A percentile compares a stretch with the other conserved stretches of the same genome.
phyloP scores from a whole-genome alignment of 2,797 vertebrate species.

The Allochrocebus solatus region DNA sequence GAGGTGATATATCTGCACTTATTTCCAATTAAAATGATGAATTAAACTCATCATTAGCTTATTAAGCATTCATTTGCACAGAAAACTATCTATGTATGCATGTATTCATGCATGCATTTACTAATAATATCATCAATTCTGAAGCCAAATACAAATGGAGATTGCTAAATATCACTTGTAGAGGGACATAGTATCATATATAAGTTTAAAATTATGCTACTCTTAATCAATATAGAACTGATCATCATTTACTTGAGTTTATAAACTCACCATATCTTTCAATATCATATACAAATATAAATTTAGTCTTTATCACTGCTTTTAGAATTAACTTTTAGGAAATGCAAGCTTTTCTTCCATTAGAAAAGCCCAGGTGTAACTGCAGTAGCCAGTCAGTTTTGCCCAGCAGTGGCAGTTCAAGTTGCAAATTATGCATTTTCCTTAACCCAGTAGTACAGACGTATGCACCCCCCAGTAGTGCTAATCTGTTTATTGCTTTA shows the following conservation, averaged over 20 bases:
- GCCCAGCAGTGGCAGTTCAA: background rate
- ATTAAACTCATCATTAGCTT: background rate
- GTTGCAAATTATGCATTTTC: slow-evolving; percentile 5
- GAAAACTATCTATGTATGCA: background rate
- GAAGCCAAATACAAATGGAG: slow-evolving; percentile 41
- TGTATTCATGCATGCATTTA: background rate
- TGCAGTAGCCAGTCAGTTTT: background rate
- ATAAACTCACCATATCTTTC: background rate
- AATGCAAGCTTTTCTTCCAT: background rate
- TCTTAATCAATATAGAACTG: background rate
- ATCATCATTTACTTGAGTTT: background rate
- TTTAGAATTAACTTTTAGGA: slow-evolving; percentile 9
- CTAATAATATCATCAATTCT: slow-evolving; percentile 43
- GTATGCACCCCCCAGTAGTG: background rate
- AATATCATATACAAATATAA: background rate
- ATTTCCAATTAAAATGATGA: slow-evolving; percentile 58
- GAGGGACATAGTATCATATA: background rate
- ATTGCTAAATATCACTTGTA: background rate
- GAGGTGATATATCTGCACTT: background rate
- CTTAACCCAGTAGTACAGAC: background rate
- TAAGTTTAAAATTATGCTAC: background rate
- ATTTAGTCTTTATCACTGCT: background rate
- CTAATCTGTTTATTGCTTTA: slow-evolving; percentile 56
- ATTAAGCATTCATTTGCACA: background rate
- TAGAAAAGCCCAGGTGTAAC: background rate